Base-by-base conservation (phyloP, 2,797 vertebrate genomes). In the Tympanoctomys barrerae region DNA sequence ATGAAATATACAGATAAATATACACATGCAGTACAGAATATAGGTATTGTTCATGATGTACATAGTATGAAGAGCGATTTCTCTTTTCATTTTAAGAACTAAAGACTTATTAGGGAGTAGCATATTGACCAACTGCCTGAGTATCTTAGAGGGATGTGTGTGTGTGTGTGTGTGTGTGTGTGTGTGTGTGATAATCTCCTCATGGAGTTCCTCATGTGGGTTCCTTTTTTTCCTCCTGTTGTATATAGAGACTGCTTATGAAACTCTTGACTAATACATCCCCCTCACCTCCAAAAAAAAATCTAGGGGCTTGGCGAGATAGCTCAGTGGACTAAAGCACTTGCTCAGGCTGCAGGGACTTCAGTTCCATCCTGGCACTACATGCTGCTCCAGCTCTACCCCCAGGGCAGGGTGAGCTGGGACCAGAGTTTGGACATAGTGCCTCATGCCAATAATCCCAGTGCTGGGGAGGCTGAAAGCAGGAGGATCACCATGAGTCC, bases 1-100 rank as follows among this genome's bases (percentile, higher is more conserved):
- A 62, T 39, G 59, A 89, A 81, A 62, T 88, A 73, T 86, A 85
- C 95, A 96, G 93, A 96, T 78, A 83, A 96, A 96, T 4, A 16
- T 64, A 9, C n/a, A 36, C 22, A 18, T 14, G 3, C 2, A 0
- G 46, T 70, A 80, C 80, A 39, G 82, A 64, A 91, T 24, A 57
- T 33, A 84, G 52, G 68, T 39, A 79, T 57, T 92, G 84, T n/a
- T n/a, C 0, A 42, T 73, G 84, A 92, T 4, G 31, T 62, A 81
- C 28, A 87, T 18, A 84, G 70, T 62, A 91, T 61, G 70, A 94
- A 66, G 57, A 90, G 59, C 73, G 24, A 87, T 91, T 31, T 13
- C 28, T 96, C 88, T 95, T 87, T 33, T 86, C 82, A 68, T 31
- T 6, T 42, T 75, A 73, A 90, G 31, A 79, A 87, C 7, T 84